phyloP scores from a whole-genome alignment of 2,113 vertebrate genomes.

The Lagenorhynchus albirostris region DNA sequence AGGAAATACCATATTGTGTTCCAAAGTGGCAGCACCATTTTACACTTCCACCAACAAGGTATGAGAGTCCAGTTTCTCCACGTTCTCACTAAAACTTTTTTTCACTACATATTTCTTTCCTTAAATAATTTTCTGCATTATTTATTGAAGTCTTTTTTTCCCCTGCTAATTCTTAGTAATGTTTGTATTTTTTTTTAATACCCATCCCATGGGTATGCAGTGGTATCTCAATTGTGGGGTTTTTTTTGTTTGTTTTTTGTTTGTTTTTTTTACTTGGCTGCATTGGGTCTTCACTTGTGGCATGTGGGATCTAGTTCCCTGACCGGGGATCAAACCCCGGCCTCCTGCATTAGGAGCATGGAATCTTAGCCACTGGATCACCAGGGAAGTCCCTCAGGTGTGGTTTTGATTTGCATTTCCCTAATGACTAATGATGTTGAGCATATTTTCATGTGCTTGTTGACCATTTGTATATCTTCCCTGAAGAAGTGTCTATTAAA shows the following conservation, averaged over 20 bases:
- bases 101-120: not conserved
- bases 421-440: not conserved
- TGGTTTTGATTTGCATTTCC: not conserved
- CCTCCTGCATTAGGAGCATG: too few species aligned
- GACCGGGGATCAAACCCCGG: too few species aligned
- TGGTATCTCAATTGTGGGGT: not conserved
- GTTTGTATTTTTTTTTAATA: not conserved
- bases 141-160: not conserved
- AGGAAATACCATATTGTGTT: not conserved
- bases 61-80: not conserved
- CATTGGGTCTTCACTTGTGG: too few species aligned
- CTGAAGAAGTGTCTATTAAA: not conserved
- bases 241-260: too few species aligned
- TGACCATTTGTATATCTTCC: not conserved
- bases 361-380: too few species aligned
- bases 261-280: not conserved
- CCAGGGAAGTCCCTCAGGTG: not conserved
- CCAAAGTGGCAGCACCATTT: not conserved
- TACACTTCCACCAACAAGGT: not conserved
- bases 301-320: too few species aligned
- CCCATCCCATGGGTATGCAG: not conserved
- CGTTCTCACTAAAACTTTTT: not conserved
- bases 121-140: not conserved
- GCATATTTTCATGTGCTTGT: not conserved
- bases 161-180: not conserved